Conservation (phyloP, 2,888 invertebrate genomes). For the Lamproptera curius region DNA sequence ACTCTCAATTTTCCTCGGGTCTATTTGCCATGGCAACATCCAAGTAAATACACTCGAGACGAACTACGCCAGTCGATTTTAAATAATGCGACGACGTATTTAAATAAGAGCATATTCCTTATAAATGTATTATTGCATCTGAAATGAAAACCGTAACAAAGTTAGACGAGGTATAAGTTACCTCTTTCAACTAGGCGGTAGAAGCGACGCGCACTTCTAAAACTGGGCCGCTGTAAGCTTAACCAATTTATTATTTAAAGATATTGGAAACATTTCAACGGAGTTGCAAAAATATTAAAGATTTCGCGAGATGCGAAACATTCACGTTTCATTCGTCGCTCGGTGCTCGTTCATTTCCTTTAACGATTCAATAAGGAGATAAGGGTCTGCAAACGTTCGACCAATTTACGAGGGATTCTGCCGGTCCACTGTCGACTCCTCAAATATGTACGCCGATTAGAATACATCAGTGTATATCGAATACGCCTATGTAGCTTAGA, state of each 20-base stretch:
- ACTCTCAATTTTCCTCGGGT: slow-evolving; percentile 43
- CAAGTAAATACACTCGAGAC: slow-evolving; percentile 17
- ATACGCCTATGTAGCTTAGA: slow-evolving; percentile 11
- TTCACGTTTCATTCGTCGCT: neutral
- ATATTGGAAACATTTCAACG: neutral
- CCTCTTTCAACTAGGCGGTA: neutral
- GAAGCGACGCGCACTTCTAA: neutral
- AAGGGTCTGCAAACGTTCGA: slow-evolving; percentile 27
- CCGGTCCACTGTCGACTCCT: slow-evolving; percentile 3
- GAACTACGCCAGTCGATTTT: neutral
- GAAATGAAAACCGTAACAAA: neutral
- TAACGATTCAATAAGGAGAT: slow-evolving; percentile 55
- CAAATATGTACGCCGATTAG: slow-evolving; percentile 5
- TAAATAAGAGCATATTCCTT: neutral
- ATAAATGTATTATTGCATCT: neutral
- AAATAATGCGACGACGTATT: neutral
- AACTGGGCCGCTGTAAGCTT: neutral
- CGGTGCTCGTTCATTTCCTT: slow-evolving; percentile 39
- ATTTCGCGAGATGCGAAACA: neutral
- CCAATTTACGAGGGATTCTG: slow-evolving; percentile 20
- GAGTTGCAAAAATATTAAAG: neutral
- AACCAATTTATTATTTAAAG: slow-evolving; percentile 1
- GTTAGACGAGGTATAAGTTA: neutral
- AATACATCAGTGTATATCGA: no score
- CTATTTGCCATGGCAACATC: slow-evolving; percentile 41